These are phyloP conservation scores for Drepanosiphum platanoidis DNA, from an alignment of 2,888 invertebrate genomes.

Conservation along the genomic window DNA sequence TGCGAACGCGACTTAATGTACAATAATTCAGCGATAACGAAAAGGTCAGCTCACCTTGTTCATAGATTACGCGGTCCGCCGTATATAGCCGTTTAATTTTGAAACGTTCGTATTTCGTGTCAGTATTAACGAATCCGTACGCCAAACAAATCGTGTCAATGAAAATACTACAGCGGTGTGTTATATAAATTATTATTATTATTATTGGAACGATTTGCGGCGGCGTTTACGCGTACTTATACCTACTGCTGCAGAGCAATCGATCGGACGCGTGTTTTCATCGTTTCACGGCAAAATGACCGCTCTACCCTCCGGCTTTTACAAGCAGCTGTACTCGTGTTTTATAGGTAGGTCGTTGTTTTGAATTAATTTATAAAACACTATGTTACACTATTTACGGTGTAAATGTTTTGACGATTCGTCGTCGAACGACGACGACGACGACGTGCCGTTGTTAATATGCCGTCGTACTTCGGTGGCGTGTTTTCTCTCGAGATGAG, in stretches of 20 bases:
- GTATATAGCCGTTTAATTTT: conserved; percentile 27
- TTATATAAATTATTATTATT: no score
- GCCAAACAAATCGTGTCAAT: neutral
- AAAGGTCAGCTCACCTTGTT: conserved; percentile 40
- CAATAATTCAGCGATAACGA: conserved; percentile 33
- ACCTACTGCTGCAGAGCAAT: no score
- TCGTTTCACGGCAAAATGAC: conserved; percentile 3
- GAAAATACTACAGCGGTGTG: neutral
- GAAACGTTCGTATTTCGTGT: conserved; percentile 27
- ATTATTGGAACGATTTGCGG: no score
- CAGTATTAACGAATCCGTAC: conserved; percentile 27
- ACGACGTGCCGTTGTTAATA: no score
- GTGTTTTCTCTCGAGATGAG: no score
- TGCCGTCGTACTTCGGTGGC: neutral
- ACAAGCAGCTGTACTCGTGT: conserved; percentile 35
- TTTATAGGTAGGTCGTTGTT: conserved; percentile 66
- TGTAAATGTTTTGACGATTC: no score
- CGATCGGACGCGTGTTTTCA: neutral
- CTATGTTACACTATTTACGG: no score
- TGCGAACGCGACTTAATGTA: conserved; percentile 4
- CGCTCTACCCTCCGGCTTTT: conserved; percentile 12
- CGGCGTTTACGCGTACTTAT: no score
- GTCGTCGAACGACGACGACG: no score
- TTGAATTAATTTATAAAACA: neutral
- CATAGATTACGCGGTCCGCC: conserved; percentile 3